phyloP scores from a whole-genome alignment of 2,797 vertebrate genomes.

The Fundulus diaphanus region DNA sequence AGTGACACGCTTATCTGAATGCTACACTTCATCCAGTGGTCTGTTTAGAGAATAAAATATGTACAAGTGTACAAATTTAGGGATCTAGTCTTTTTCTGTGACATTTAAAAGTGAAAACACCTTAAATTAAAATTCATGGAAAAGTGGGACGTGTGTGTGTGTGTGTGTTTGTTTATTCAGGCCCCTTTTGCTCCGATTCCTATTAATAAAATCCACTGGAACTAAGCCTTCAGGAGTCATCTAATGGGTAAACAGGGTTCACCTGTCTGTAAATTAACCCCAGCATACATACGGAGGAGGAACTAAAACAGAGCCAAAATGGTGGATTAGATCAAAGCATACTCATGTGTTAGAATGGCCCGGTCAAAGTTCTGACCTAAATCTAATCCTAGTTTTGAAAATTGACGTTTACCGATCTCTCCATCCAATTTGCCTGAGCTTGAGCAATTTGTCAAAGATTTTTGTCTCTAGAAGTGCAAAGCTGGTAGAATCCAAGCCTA shows the following conservation, averaged over 20 bases:
- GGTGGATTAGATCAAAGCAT: not conserved
- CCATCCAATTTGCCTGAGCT: not conserved
- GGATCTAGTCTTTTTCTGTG: not conserved
- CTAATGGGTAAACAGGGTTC: not conserved
- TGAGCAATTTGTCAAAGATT: not conserved
- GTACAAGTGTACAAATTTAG: not conserved
- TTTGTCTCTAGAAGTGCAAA: not conserved
- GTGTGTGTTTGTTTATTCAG: not conserved
- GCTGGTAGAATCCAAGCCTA: not conserved
- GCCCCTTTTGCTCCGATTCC: not conserved
- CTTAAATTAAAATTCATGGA: not conserved
- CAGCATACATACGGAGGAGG: not conserved
- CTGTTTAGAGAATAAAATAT: constrained; percentile 13
- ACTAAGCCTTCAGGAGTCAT: not conserved
- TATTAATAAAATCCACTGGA: not conserved
- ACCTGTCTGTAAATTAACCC: not conserved
- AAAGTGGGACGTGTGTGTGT: not conserved
- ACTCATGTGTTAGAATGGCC: not conserved
- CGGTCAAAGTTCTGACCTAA: not conserved
- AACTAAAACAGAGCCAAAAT: not conserved
- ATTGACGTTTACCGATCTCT: not conserved
- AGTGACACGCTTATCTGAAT: constrained; percentile 35
- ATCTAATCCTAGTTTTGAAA: not conserved
- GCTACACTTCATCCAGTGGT: constrained; percentile 40
- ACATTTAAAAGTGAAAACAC: not conserved